A percentile compares a stretch with the other conserved stretches of the same genome.
Evolutionary conservation across 2,888 invertebrate species (phyloP).

Genomic region (Octonoba sinensis): DNA sequence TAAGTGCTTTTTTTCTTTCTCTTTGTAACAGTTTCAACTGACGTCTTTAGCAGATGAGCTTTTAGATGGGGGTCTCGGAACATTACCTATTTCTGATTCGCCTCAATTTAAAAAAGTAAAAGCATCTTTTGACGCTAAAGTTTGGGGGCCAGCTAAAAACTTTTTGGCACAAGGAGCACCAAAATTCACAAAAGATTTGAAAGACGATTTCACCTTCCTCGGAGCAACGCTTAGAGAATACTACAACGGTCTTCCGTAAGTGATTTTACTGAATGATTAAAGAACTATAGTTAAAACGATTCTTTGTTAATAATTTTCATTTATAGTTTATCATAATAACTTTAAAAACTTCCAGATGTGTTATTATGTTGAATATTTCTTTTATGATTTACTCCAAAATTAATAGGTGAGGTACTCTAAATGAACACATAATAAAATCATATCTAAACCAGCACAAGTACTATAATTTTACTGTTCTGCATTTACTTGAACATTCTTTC

Average conservation of each 20-base stretch:
- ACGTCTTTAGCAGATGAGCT: conserved; percentile 36
- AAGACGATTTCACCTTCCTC: conserved; percentile 1
- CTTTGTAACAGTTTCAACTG: conserved; percentile 19
- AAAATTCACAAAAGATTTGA: conserved; percentile 16
- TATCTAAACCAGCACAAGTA: no score
- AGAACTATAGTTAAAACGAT: no score
- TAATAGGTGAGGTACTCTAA: no score
- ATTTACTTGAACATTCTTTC: no score
- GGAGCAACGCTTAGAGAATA: not conserved
- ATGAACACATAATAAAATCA: no score
- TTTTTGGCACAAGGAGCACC: conserved; percentile 27
- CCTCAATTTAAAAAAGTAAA: conserved; percentile 32
- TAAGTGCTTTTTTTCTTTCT: not conserved
- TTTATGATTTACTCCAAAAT: no score
- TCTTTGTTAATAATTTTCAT: no score
- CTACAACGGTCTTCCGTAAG: conserved; percentile 42
- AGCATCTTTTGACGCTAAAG: conserved; percentile 21
- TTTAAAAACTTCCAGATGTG: no score
- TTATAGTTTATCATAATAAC: no score
- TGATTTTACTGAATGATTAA: not conserved
- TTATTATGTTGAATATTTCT: no score
- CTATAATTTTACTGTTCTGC: no score
- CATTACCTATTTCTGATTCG: conserved; percentile 33
- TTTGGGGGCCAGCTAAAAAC: conserved; percentile 13
- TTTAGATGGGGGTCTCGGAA: conserved; percentile 21